Evolutionary conservation across 2,113 vertebrate genomes (phyloP).

Genomic region (Lasiurus borealis): DNA sequence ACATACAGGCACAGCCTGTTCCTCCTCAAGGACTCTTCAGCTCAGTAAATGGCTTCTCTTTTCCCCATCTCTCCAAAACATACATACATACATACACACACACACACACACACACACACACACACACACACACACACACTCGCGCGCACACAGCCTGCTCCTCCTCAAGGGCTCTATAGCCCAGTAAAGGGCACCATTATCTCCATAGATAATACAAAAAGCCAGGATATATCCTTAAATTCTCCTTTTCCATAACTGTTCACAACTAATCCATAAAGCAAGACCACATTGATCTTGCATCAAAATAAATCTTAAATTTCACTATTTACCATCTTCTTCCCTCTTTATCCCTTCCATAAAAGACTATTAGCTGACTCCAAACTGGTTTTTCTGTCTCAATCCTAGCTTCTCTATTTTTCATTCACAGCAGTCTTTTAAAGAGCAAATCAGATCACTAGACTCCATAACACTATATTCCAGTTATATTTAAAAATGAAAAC

Average conservation of each 20-base stretch:
- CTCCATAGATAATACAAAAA: background rate
- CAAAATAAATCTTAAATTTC: constrained; percentile 12
- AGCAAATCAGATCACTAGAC: background rate
- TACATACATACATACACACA: background rate
- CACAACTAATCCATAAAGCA: background rate
- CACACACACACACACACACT: background rate
- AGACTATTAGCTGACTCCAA: background rate
- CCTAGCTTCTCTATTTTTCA: background rate
- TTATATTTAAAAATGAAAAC: constrained; percentile 32
- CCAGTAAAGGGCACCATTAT: background rate
- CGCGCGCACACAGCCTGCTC: background rate
- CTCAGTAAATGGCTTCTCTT: background rate
- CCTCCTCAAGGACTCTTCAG: background rate
- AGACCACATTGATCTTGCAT: background rate
- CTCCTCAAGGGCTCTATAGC: background rate
- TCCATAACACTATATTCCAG: background rate
- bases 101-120: background rate
- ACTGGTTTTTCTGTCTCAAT: background rate
- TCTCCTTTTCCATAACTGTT: background rate
- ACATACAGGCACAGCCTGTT: too few relatives aligned
- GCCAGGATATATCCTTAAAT: background rate
- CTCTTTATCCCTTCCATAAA: background rate
- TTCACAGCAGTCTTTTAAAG: background rate
- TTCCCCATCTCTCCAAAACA: background rate
- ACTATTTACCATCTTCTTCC: background rate